phyloP scores from a whole-genome alignment of 1,140 invertebrate species.

The Tyrophagus putrescentiae region DNA sequence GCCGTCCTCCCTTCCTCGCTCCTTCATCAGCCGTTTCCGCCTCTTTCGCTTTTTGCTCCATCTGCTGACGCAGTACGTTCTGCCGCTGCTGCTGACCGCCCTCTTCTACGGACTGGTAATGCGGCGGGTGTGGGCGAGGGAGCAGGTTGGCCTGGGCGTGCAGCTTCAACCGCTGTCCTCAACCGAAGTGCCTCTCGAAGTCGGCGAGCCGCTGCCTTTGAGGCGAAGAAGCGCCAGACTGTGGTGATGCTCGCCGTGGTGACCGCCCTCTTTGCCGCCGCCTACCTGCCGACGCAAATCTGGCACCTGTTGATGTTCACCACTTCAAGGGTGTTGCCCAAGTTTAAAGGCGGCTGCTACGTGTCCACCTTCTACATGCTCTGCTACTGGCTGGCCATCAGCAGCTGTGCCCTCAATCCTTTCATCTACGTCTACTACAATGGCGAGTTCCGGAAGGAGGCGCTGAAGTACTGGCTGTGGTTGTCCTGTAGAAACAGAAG shows the following conservation, averaged over 20 bases:
- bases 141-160: slow-evolving; percentile 19
- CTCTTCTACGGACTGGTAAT: slow-evolving; percentile 35
- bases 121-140: slow-evolving; percentile 28
- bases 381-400: slow-evolving; percentile 73
- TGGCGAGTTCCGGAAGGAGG: slow-evolving; percentile 46
- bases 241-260: slow-evolving; percentile 42
- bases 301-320: slow-evolving; percentile 27
- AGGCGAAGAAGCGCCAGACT: slow-evolving; percentile 32
- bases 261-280: slow-evolving; percentile 36
- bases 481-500: no score
- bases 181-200: slow-evolving; percentile 30
- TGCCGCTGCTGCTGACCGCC: slow-evolving; percentile 37
- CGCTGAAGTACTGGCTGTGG: slow-evolving; percentile 7
- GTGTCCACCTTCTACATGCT: slow-evolving; percentile 42
- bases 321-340: slow-evolving; percentile 2
- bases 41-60: slow-evolving; percentile 34
- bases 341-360: neutral
- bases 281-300: slow-evolving; percentile 36
- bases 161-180: no score
- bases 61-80: slow-evolving; percentile 38
- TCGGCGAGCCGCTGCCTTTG: slow-evolving; percentile 27
- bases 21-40: slow-evolving; percentile 29
- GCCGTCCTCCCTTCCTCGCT: slow-evolving; percentile 32
- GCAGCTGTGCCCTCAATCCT: slow-evolving; percentile 76
- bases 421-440: slow-evolving; percentile 87